Conservation (phyloP, 35 echinoderm and acorn worm genomes). For the Acanthaster planci region DNA sequence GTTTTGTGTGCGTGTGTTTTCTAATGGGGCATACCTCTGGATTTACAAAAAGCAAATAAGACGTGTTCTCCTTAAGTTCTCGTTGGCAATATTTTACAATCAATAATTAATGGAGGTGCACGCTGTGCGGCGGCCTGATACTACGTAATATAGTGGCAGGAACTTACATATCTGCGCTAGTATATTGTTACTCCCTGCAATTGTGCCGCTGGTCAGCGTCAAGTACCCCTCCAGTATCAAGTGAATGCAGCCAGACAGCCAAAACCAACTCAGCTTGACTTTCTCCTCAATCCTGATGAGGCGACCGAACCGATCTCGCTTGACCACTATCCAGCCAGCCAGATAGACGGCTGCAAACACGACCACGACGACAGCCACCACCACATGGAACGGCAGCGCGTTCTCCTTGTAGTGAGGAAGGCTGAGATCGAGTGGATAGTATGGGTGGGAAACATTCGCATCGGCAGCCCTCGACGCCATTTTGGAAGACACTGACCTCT, state of each 20-base stretch:
- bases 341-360: slow-evolving; percentile 23
- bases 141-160: too few relatives aligned
- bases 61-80: too few relatives aligned
- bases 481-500: too few relatives aligned
- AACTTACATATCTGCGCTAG: slow-evolving; percentile 66
- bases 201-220: slow-evolving; percentile 10
- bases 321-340: slow-evolving; percentile 28
- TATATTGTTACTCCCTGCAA: slow-evolving; percentile 39
- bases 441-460: slow-evolving; percentile 36
- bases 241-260: slow-evolving; percentile 53
- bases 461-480: background rate
- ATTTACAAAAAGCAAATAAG: too few relatives aligned
- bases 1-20: too few relatives aligned
- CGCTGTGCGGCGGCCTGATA: too few relatives aligned
- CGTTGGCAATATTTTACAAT: too few relatives aligned
- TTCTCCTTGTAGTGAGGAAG: slow-evolving; percentile 41
- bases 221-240: slow-evolving; percentile 49
- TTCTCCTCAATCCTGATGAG: slow-evolving; percentile 23
- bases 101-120: too few relatives aligned
- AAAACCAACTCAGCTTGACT: slow-evolving; percentile 41
- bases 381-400: background rate
- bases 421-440: slow-evolving; percentile 27
- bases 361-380: slow-evolving; percentile 28
- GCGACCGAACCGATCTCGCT: slow-evolving; percentile 39
- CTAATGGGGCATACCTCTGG: too few relatives aligned